Base-by-base conservation (phyloP, 2,888 invertebrate genomes). In the Eretmocerus hayati region DNA sequence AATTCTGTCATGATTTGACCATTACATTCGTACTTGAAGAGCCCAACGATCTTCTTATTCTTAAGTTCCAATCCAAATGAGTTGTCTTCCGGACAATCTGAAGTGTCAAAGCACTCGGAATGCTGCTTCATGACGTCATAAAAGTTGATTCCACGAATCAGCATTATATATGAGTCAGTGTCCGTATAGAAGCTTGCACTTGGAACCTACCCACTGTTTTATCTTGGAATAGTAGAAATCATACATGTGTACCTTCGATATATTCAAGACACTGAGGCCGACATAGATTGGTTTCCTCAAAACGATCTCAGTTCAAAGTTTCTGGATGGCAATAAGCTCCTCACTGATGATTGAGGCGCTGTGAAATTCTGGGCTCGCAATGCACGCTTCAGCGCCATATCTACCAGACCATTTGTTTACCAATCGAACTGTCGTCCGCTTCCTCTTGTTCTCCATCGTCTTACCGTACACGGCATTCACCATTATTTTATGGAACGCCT, bases 391-490 rank as follows among this genome's bases (percentile, higher is more conserved):
- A 42, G 65, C 66, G 47, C 67, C 67, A 54, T 60, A 58, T 48
- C 59, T 58, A 5, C 54, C 55, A 6, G 60, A 56, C 64, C 64
- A 69, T 39, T 65, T 58, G 5, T 62, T 64, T 19, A 66, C 41
- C 22, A 68, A 47, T 47, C 59, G 63, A 1, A 70, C 60, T 53
- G 64, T 56, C 22, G 58, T 63, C 41, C 62, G 52, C 48, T 64
- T 63, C 49, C 62, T 57, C 11, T 64, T 58, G 49, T 64, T 66
- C 55, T 66, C 64, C 58, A 68, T 62, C 0, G 62, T 64, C 52
- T 72, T 71, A 1, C 71, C 68, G 54, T 64, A 71, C 2, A 68
- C 55, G 1, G 65, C 54, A 53, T 72, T 72, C 39, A 66, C 71
- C 61, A 69, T 64, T 11, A 69, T 53, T 54, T 73, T 71, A 48